A percentile compares a stretch with the other conserved stretches of the same genome.
These are phyloP conservation scores for Zygaena filipendulae DNA, from an alignment of 2,888 invertebrate genomes.

Conservation along the genomic window DNA sequence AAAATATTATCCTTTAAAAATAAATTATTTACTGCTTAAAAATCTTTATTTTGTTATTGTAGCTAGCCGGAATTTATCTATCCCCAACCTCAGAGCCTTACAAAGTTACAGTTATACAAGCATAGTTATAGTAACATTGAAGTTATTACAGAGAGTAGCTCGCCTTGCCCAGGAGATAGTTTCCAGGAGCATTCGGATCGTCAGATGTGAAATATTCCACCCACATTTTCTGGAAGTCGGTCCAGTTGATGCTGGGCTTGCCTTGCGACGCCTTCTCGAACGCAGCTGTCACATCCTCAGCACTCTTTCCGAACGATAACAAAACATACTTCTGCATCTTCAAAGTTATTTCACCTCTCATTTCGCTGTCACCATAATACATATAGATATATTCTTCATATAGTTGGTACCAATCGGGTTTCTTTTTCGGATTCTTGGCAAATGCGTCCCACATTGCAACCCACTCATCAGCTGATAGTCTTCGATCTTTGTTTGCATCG, in stretches of 20 bases:
- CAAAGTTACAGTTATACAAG: too few species aligned
- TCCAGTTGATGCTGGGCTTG: constrained; percentile 73
- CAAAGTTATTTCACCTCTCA: too few species aligned
- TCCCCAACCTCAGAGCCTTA: too few species aligned
- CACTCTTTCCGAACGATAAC: constrained; percentile 77
- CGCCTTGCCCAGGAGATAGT: too few species aligned
- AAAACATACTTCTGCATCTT: constrained; percentile 85
- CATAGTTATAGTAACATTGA: too few species aligned
- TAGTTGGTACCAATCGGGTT: constrained; percentile 80
- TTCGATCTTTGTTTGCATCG: constrained; percentile 72
- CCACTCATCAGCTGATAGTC: constrained; percentile 18
- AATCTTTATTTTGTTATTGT: too few species aligned
- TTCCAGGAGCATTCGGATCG: constrained; percentile 17
- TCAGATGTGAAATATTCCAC: constrained; percentile 67
- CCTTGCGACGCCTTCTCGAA: constrained; percentile 80
- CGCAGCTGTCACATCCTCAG: constrained; percentile 76
- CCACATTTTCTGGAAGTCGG: constrained; percentile 80
- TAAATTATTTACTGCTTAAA: too few species aligned
- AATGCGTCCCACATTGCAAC: constrained; percentile 22
- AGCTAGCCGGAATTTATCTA: too few species aligned
- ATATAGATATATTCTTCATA: constrained; percentile 85
- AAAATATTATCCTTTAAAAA: too few species aligned
- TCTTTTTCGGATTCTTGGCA: constrained; percentile 61
- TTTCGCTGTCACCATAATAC: too few species aligned
- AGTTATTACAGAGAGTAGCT: constrained; percentile 14